phyloP scores from a whole-genome alignment of 2,797 vertebrate species.

The Glossophaga mutica region DNA sequence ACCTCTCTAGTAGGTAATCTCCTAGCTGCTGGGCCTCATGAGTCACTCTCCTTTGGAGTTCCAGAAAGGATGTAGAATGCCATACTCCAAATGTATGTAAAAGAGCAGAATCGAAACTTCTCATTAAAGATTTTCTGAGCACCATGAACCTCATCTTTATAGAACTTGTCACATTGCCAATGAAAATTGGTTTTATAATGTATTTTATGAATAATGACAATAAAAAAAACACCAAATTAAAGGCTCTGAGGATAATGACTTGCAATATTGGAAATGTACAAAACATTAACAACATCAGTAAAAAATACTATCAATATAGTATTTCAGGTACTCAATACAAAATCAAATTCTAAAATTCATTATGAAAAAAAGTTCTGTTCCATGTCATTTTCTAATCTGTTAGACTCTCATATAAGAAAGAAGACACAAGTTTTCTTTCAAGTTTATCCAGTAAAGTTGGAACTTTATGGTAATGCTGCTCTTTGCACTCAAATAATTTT shows the following conservation, averaged over 20 bases:
- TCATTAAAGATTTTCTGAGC: not conserved
- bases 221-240: not conserved
- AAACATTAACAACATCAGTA: not conserved
- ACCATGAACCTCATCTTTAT: not conserved
- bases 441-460: not conserved
- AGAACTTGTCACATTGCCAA: not conserved
- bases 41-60: not conserved
- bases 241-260: not conserved
- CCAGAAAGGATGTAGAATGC: not conserved
- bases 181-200: not conserved
- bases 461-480: constrained; percentile 13
- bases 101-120: not conserved
- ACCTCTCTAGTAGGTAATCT: not conserved
- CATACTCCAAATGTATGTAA: not conserved
- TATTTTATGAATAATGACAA: not conserved
- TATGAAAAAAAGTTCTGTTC: not conserved
- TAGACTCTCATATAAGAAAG: not conserved
- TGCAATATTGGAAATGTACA: not conserved
- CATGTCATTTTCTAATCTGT: not conserved
- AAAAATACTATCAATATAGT: not conserved
- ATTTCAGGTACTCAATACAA: not conserved
- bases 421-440: constrained; percentile 8
- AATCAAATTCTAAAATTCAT: not conserved
- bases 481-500: constrained; percentile 51
- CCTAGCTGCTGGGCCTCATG: not conserved